A percentile compares a stretch with the other conserved stretches of the same genome.
Conservation (phyloP, 1,140 invertebrate genomes). For the Berghia stephanieae region DNA sequence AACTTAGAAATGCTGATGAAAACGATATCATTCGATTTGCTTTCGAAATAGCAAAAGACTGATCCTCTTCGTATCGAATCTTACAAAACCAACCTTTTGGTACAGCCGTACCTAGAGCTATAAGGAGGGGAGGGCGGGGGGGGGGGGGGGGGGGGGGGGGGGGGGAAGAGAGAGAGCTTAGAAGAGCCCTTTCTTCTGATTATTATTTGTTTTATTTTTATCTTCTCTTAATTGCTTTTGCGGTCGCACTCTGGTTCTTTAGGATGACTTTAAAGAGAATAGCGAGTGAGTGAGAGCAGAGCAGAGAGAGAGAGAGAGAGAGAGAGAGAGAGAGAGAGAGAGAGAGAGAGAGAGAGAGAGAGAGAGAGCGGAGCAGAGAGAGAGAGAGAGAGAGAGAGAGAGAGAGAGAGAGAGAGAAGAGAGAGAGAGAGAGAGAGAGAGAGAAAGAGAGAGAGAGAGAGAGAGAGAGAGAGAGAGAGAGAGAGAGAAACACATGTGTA, state of each 20-base stretch:
- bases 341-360: not conserved
- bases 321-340: not conserved
- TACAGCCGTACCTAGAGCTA: too few relatives aligned
- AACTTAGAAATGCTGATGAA: too few relatives aligned
- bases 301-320: not conserved
- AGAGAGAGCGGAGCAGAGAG: not conserved
- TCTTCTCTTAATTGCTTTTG: not conserved
- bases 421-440: conserved; percentile 13
- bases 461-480: not conserved
- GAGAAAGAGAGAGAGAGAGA: not conserved
- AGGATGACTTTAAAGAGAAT: not conserved
- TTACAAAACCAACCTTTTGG: too few relatives aligned
- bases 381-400: not conserved
- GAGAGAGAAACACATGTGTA: too few relatives aligned
- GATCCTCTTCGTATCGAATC: too few relatives aligned
- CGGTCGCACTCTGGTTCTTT: not conserved
- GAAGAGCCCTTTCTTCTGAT: too few relatives aligned
- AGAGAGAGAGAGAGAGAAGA: not conserved
- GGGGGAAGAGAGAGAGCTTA: too few relatives aligned
- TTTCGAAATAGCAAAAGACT: too few relatives aligned
- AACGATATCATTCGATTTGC: too few relatives aligned
- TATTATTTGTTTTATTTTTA: too few relatives aligned
- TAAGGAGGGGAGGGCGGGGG: too few relatives aligned
- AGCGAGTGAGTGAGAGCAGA: not conserved
- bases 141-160: too few relatives aligned